Base-by-base conservation (phyloP, 2,888 invertebrate species). In the Yponomeuta malinellus region DNA sequence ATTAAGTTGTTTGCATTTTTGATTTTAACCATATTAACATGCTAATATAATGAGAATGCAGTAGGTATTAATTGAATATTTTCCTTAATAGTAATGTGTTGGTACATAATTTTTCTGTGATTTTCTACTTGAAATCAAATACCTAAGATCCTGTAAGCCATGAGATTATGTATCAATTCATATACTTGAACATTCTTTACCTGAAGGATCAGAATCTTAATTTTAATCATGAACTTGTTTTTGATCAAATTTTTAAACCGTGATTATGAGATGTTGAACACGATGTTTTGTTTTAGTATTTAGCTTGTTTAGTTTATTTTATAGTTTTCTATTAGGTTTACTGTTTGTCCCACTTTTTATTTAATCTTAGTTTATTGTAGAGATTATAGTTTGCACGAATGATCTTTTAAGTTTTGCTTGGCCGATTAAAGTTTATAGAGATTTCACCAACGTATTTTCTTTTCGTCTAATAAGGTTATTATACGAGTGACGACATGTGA, bases 11-110 rank as follows among this genome's bases (percentile, higher is more conserved):
- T 80, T 85, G 89, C 89, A 88, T 87, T 88, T 88, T 89, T 88
- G 86, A 90, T 91, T 91, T 91, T 92, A 92, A 91, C 91, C 82
- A 76, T 83, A 89, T 88, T 92, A 92, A 92, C 90, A 90, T 89
- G 77, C 82, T 85, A 86, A 87, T 88, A 82, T 81, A 83, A 80
- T 84, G 78, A 87, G 83, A 85, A 86, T 89, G 86, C 82, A 76
- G 78, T 77, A 81, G 67, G 63, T 71, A 73, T 70, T 71, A 77
- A 15, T 59, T 59, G 12, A 15, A 59, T 12, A 15, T 59, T 65
- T 43, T 76, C 75, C 73, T 73, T 48, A 65, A 66, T 71, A 71
- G 85, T 86, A 83, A 82, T 78, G 81, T 77, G 78, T 84, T 86
- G 89, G 78, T 89, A 85, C 87, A 89, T 89, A 86, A 84, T 83